A percentile compares a stretch with the other conserved stretches of the same genome.
Conservation (phyloP, 2,797 vertebrate species). For the Phoxinus dragarum region DNA sequence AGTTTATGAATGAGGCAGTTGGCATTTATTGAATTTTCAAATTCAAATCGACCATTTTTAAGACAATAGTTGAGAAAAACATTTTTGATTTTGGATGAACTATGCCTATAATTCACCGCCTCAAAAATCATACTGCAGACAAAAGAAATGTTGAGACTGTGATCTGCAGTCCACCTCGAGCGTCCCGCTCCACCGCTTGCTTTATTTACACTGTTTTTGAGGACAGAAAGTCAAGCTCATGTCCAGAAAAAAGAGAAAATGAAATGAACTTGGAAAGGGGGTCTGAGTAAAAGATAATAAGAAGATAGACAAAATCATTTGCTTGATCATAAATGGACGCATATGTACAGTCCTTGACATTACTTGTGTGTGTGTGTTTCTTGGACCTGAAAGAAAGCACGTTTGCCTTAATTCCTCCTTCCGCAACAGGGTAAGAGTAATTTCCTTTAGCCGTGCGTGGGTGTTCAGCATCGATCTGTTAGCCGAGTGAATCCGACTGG, state of each 20-base stretch:
- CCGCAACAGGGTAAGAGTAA: conserved; percentile 70
- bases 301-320: conserved; percentile 5
- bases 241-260: neutral
- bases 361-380: neutral
- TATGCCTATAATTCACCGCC: neutral
- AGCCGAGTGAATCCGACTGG: conserved; percentile 63
- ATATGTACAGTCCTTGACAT: neutral
- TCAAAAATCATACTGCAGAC: conserved; percentile 37
- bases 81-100: neutral
- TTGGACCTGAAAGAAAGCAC: conserved; percentile 29
- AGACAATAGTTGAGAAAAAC: neutral
- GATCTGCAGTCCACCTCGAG: conserved; percentile 61
- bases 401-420: conserved; percentile 60
- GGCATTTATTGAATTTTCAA: no score
- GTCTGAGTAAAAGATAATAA: conserved; percentile 6
- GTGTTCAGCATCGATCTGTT: conserved; percentile 73
- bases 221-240: neutral
- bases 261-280: neutral
- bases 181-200: conserved; percentile 41
- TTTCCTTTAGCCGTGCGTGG: conserved; percentile 71
- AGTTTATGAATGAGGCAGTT: no score
- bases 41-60: neutral
- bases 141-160: conserved; percentile 62
- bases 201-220: neutral
- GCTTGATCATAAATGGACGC: neutral